phyloP scores from a whole-genome alignment of 2,888 invertebrate species.

The Vanessa cardui region DNA sequence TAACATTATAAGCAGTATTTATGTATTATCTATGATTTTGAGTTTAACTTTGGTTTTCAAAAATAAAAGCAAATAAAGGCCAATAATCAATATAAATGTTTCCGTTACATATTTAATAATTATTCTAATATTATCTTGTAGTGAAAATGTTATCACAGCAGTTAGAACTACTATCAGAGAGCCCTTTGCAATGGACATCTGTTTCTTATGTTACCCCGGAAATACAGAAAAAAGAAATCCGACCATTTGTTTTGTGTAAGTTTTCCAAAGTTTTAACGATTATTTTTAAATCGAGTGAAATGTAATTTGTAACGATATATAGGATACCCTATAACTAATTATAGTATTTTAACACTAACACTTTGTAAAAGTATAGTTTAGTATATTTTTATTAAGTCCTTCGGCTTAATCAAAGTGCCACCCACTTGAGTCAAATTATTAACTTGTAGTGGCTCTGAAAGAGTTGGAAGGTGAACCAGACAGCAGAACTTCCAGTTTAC shows the following conservation, averaged over 20 bases:
- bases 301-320: no score
- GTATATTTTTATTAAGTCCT: no score
- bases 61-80: no score
- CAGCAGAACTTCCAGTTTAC: slow-evolving; percentile 64
- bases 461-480: slow-evolving; percentile 75
- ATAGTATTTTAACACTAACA: no score
- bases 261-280: slow-evolving; percentile 31
- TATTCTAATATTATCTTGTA: neutral
- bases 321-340: no score
- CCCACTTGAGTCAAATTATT: neutral
- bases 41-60: no score
- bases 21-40: no score
- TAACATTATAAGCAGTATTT: no score
- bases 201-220: slow-evolving; percentile 66
- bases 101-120: neutral
- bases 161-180: slow-evolving; percentile 70
- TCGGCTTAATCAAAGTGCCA: no score
- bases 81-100: no score
- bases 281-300: no score
- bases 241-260: slow-evolving; percentile 73
- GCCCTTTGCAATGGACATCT: slow-evolving; percentile 64
- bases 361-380: no score
- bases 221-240: slow-evolving; percentile 75
- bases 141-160: slow-evolving; percentile 64
- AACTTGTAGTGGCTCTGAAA: slow-evolving; percentile 66